A percentile compares a stretch with the other conserved stretches of the same genome.
Conservation (phyloP, 1,140 invertebrate species). For the Dreissena polymorpha region DNA sequence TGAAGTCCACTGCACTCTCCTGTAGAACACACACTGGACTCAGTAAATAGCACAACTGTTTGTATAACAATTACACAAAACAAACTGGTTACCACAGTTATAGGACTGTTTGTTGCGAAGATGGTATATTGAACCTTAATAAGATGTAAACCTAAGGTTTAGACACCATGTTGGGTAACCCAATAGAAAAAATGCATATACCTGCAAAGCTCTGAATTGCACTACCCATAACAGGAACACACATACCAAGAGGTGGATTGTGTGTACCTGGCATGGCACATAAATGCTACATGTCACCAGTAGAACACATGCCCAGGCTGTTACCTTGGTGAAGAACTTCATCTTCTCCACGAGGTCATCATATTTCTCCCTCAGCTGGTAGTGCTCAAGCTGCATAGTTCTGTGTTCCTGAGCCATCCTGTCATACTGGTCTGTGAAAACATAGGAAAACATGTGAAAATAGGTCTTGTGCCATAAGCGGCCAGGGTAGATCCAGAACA, state of each 20-base stretch:
- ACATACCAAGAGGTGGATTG: neutral
- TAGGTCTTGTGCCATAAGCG: no score
- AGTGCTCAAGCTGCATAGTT: constrained; percentile 76
- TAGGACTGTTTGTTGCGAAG: no score
- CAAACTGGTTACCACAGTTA: no score
- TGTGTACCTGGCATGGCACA: neutral
- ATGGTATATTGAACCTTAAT: no score
- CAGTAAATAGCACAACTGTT: no score
- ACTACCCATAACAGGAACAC: neutral
- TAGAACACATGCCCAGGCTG: neutral
- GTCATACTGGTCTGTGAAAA: constrained; percentile 73
- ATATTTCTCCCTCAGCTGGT: constrained; percentile 77
- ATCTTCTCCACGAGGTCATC: constrained; percentile 80
- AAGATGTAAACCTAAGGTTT: no score
- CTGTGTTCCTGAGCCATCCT: constrained; percentile 75
- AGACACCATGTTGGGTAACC: no score
- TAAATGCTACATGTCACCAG: neutral
- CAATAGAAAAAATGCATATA: no score
- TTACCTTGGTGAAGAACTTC: constrained; percentile 79
- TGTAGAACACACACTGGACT: constrained; percentile 54
- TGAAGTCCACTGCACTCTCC: constrained; percentile 79
- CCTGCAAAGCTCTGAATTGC: neutral
- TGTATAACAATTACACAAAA: no score
- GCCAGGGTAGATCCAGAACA: no score
- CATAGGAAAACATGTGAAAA: constrained; percentile 11